Evolutionary conservation across 2,888 invertebrate species (phyloP), one percentile per base, ranked within the genome.

Genomic region (Baccha elongata): DNA sequence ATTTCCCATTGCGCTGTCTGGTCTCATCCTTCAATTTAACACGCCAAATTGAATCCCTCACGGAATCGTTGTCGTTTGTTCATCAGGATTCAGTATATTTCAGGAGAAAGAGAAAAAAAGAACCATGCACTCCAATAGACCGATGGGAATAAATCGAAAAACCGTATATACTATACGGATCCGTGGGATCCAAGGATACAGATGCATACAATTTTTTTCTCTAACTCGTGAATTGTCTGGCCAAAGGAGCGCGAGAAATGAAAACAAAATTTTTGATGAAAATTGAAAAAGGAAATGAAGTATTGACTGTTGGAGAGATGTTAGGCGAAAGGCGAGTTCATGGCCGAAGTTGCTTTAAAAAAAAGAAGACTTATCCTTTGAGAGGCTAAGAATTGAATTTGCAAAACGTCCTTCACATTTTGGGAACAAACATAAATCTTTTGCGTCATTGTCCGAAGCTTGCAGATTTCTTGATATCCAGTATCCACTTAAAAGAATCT

Each of bases 221-320:
- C 29, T 21, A 32, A 15, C 29, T 60, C 13, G 11, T 23, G 5
- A 10, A 26, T 48, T 26, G 23, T 26, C 23, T 23, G 68, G 7
- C 1, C 37, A 37, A 13, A 53, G 48, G 42, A 50, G 40, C 69
- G 69, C 19, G 46, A 76, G 80, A 69, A 84, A 84, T 84, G 85
- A 75, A 86, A 86, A 81, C 85, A 84, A 86, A 83, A 85, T 75
- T 26, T 58, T 85, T 86, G 85, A 84, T 75, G 85, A 85, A 85
- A 86, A 86, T 86, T 86, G 85, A 84, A 85, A 86, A 86, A 84
- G 86, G 85, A 86, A 85, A 86, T 85, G 85, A 85, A 84, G 85
- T 80, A 85, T 85, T 85, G 84, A 85, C 69, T 65, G 60, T 73
- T 68, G 13, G 17, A 64, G 15, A 35, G 37, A n/a, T 21, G 37